These are phyloP conservation scores for Ctenopoma multispine DNA, from an alignment of 2,797 vertebrate genomes.

Conservation along the genomic window DNA sequence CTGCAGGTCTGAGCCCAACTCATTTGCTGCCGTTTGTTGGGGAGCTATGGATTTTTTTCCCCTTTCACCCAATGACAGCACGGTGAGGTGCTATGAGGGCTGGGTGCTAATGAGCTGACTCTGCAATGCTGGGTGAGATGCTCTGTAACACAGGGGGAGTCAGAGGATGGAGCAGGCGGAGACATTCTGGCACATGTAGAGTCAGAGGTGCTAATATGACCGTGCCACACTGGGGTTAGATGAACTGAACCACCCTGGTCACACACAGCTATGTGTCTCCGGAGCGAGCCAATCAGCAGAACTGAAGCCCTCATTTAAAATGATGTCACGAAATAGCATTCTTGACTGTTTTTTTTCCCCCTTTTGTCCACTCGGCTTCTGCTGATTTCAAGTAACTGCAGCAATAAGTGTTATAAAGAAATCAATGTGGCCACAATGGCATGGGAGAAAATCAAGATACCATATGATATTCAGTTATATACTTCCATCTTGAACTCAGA, in stretches of 20 bases:
- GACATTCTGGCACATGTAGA: conserved; percentile 67
- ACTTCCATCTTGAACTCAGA: conserved; percentile 11
- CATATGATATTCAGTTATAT: neutral
- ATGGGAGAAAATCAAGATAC: conserved; percentile 3
- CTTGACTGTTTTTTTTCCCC: conserved; percentile 14
- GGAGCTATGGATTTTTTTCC: conserved; percentile 91
- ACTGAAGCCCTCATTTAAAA: conserved; percentile 47
- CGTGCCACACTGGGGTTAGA: conserved; percentile 55
- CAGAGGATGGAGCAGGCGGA: conserved; percentile 64
- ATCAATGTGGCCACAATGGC: conserved; percentile 14
- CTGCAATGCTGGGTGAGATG: conserved; percentile 93
- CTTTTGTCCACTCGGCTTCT: conserved; percentile 32
- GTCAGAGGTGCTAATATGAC: conserved; percentile 72
- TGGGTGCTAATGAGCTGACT: conserved; percentile 99
- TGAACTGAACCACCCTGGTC: conserved; percentile 30
- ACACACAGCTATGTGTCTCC: conserved; percentile 36
- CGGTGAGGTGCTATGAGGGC: conserved; percentile 94
- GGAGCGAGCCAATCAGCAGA: conserved; percentile 33
- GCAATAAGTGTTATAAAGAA: conserved; percentile 15
- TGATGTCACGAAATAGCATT: conserved; percentile 46
- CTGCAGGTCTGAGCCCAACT: conserved; percentile 83
- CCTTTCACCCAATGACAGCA: conserved; percentile 91
- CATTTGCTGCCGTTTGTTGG: conserved; percentile 87
- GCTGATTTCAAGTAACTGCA: conserved; percentile 43
- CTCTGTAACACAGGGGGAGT: conserved; percentile 87